Conservation (phyloP, 2,113 vertebrate species). For the Aspidoscelis tigris region DNA sequence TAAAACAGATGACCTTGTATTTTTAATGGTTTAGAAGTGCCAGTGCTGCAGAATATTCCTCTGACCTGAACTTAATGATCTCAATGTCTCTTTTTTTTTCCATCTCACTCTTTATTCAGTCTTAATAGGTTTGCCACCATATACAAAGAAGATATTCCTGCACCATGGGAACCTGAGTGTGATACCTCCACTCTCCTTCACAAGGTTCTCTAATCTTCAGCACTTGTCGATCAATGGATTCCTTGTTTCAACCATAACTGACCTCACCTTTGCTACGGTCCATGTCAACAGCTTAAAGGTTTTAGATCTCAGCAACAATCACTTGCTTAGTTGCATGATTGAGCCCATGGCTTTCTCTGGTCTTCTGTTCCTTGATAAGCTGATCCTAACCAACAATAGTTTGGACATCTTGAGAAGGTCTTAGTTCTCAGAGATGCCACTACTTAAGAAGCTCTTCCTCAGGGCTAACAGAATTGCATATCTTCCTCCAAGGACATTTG, state of each 20-base stretch:
- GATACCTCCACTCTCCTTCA: slow-evolving; percentile 30
- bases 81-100: not conserved
- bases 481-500: slow-evolving; percentile 40
- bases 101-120: not conserved
- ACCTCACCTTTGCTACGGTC: not conserved
- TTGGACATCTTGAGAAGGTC: slow-evolving; percentile 20
- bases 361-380: slow-evolving; percentile 9
- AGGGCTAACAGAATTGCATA: slow-evolving; percentile 33
- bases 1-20: too few species aligned
- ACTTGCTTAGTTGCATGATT: slow-evolving; percentile 15
- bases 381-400: slow-evolving; percentile 36
- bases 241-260: not conserved
- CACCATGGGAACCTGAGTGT: slow-evolving; percentile 19
- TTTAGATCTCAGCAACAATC: slow-evolving; percentile 36
- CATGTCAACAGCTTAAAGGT: not conserved
- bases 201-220: slow-evolving; percentile 32
- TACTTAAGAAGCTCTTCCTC: slow-evolving; percentile 28
- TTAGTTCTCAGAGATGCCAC: slow-evolving; percentile 35
- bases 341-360: slow-evolving; percentile 17
- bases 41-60: too few species aligned
- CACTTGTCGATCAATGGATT: slow-evolving; percentile 16
- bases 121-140: slow-evolving; percentile 25
- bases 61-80: too few species aligned
- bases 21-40: too few species aligned
- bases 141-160: slow-evolving; percentile 30